Evolutionary conservation across 2,888 invertebrate species (phyloP).

Genomic region (Protodeltote pygarga): DNA sequence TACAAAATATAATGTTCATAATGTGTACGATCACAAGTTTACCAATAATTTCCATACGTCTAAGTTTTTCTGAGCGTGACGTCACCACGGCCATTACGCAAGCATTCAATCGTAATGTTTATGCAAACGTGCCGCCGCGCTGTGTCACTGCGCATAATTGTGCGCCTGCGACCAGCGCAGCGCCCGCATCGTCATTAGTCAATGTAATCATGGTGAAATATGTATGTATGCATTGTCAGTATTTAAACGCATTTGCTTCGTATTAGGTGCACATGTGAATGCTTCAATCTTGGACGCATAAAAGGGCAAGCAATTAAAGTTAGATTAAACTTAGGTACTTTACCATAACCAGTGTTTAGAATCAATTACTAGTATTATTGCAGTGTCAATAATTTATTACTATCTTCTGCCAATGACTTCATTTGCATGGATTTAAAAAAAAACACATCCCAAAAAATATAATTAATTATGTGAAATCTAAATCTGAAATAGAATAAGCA

Average conservation of each 20-base stretch:
- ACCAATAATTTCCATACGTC: conserved; percentile 25
- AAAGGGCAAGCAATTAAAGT: too few species aligned
- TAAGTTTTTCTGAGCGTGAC: conserved; percentile 27
- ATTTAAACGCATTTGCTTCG: conserved; percentile 20
- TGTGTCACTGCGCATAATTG: conserved; percentile 27
- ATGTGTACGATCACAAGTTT: conserved; percentile 32
- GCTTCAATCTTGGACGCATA: too few species aligned
- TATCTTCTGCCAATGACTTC: too few species aligned
- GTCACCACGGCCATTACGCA: conserved; percentile 25
- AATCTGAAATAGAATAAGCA: too few species aligned
- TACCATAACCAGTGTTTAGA: too few species aligned
- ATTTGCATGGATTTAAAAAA: too few species aligned
- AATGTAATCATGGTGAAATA: conserved; percentile 21
- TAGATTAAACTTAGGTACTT: too few species aligned
- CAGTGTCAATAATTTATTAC: too few species aligned
- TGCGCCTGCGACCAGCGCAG: conserved; percentile 27
- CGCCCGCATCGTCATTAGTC: conserved; percentile 32
- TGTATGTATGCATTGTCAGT: conserved; percentile 35
- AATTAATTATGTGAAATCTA: too few species aligned
- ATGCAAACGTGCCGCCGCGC: conserved; percentile 38
- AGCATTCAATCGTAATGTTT: conserved; percentile 38
- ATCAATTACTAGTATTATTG: too few species aligned
- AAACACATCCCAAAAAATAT: too few species aligned
- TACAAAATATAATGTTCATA: not conserved
- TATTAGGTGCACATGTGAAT: conserved; percentile 15